phyloP scores from a whole-genome alignment of 2,797 vertebrate genomes.

The Myotis daubentonii region DNA sequence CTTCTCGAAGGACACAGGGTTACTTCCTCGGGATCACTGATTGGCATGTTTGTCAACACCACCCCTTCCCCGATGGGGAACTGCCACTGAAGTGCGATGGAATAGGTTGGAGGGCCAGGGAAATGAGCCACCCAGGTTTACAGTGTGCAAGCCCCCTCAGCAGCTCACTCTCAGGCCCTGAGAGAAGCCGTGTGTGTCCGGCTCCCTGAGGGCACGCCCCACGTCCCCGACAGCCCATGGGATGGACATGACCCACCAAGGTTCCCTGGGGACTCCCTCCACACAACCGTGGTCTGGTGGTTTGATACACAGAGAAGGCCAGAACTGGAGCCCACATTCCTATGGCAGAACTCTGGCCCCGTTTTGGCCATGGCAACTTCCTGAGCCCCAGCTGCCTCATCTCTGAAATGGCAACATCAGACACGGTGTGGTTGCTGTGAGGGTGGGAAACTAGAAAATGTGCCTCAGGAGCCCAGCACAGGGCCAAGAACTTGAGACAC shows the following conservation, averaged over 20 bases:
- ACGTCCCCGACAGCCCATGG: not conserved
- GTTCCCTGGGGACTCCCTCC: not conserved
- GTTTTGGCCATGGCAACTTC: not conserved
- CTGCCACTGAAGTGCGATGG: not conserved
- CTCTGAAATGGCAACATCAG: not conserved
- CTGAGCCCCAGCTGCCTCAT: not conserved
- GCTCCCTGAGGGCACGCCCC: not conserved
- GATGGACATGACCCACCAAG: not conserved
- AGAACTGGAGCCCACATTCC: not conserved
- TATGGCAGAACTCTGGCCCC: not conserved
- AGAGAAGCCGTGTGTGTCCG: not conserved
- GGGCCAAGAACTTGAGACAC: not conserved
- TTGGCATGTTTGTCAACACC: not conserved
- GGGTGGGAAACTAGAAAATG: not conserved
- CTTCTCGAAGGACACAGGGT: not conserved
- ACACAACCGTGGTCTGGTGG: not conserved
- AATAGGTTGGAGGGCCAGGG: not conserved
- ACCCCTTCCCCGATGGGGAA: not conserved
- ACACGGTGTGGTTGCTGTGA: not conserved
- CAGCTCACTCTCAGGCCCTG: not conserved
- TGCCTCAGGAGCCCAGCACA: not conserved
- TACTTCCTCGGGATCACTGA: not conserved
- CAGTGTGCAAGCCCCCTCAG: not conserved
- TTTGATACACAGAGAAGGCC: accelerated
- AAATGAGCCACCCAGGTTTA: not conserved